Evolutionary conservation across 2,888 invertebrate species (phyloP), one percentile per base, ranked within the genome.

Genomic region (Invenusta paracnida): DNA sequence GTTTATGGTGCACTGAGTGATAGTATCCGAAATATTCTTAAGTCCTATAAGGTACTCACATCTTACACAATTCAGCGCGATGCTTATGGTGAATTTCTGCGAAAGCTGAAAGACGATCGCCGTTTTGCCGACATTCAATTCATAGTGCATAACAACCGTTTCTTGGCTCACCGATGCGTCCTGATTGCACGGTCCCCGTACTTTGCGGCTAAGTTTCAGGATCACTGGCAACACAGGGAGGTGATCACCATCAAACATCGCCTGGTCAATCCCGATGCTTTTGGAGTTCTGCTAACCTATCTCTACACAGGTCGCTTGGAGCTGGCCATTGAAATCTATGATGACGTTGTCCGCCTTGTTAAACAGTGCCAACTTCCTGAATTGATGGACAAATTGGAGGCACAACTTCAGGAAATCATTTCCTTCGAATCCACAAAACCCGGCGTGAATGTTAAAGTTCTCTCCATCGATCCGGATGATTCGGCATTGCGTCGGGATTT

Each of bases 1-100:
- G 88, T 93, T 17, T 93, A 93, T 88, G 93, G 93, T 0, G 92
- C 93, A 0, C 89, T 93, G 85, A 92, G 90, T 31, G 90, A 92
- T 87, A 90, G 91, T 28, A 93, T 93, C 29, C 89, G 92, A 81
- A 91, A 90, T 84, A 87, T 92, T 5, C 90, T 93, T 28, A 89
- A 89, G 85, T 91, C 90, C 30, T 92, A 91, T 87, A 92, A 92
- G 87, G 91, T 92, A 30, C 89, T 93, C 84, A 91, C 92, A 1
- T 89, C 92, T 0, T 89, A 90, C 82, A 91, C 90, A 0, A 91
- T 92, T 86, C 88, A 92, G 67, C 88, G 93, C 87, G 92, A 92
- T 88, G 88, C 90, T 29, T 93, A 91, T 89, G 91, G 92, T 73
- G 93, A 93, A 88, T 93, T 93, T 88, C 89, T 93, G 81, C 88